Evolutionary conservation across 2,113 vertebrate genomes (phyloP).

Genomic region (Osmerus mordax): DNA sequence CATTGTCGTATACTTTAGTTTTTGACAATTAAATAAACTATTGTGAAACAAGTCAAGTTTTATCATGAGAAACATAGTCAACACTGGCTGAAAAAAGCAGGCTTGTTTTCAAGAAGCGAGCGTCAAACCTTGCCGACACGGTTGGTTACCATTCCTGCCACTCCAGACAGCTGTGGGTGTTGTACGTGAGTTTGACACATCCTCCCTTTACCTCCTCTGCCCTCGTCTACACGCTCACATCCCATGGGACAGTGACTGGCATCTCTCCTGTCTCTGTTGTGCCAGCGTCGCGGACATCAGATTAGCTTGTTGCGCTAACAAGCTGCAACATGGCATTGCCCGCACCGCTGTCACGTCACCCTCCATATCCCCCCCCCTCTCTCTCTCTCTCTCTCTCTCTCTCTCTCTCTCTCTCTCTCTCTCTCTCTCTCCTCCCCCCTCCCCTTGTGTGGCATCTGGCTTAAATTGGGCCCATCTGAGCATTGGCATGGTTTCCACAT

Average conservation of each 20-base stretch:
- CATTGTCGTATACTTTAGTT: too few species aligned
- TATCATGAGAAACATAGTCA: too few species aligned
- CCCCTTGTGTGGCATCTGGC: conserved; percentile 61
- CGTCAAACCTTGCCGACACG: too few species aligned
- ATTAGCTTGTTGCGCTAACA: conserved; percentile 34
- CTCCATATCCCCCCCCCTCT: conserved; percentile 15
- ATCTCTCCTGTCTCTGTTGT: conserved; percentile 46
- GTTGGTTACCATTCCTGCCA: too few species aligned
- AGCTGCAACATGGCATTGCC: conserved; percentile 16
- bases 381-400: conserved; percentile 25
- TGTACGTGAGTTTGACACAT: too few species aligned
- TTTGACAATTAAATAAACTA: too few species aligned
- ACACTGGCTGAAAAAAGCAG: too few species aligned
- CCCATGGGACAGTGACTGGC: conserved; percentile 31
- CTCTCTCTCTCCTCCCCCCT: conserved; percentile 19
- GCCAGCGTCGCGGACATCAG: conserved; percentile 38
- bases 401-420: conserved; percentile 7
- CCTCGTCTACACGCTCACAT: not conserved
- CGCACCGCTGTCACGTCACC: conserved; percentile 27
- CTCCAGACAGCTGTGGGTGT: too few species aligned
- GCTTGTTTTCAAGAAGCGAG: not conserved
- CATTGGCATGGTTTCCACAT: conserved; percentile 33
- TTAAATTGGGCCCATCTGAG: conserved; percentile 64
- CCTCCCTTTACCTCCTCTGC: not conserved
- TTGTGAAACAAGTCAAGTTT: too few species aligned